Conservation (phyloP, 2,888 invertebrate genomes). For the Phymatocera aterrima region DNA sequence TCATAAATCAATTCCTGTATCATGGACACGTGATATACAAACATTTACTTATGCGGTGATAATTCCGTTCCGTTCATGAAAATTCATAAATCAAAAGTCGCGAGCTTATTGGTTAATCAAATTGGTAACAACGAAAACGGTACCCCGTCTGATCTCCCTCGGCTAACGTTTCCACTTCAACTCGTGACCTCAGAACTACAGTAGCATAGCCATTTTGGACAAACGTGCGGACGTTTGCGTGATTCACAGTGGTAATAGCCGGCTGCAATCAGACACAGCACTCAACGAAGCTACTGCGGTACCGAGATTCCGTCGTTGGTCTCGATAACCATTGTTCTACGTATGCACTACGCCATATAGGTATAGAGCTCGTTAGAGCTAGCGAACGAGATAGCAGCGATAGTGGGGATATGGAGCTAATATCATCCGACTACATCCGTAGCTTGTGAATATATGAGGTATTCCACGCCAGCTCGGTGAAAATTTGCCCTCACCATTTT, state of each 20-base stretch:
- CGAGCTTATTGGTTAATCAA: not conserved
- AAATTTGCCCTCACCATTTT: no score
- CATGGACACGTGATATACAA: not conserved
- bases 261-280: conserved; percentile 37
- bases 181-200: not conserved
- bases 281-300: conserved; percentile 22
- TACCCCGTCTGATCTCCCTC: not conserved
- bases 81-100: conserved; percentile 26
- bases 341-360: no score
- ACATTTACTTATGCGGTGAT: not conserved
- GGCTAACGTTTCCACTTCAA: not conserved
- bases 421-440: not conserved
- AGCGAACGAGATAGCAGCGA: conserved; percentile 21
- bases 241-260: conserved; percentile 30
- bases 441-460: no score
- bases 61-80: not conserved
- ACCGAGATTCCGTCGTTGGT: conserved; percentile 18
- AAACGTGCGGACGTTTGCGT: conserved; percentile 18
- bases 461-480: no score
- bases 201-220: not conserved
- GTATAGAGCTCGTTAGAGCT: no score
- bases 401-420: not conserved
- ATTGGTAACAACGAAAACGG: not conserved
- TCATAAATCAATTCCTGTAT: conserved; percentile 2
- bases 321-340: not conserved